Evolutionary conservation across 2,888 invertebrate species (phyloP), one percentile per base, ranked within the genome.

Genomic region (Cremastinae sp.): DNA sequence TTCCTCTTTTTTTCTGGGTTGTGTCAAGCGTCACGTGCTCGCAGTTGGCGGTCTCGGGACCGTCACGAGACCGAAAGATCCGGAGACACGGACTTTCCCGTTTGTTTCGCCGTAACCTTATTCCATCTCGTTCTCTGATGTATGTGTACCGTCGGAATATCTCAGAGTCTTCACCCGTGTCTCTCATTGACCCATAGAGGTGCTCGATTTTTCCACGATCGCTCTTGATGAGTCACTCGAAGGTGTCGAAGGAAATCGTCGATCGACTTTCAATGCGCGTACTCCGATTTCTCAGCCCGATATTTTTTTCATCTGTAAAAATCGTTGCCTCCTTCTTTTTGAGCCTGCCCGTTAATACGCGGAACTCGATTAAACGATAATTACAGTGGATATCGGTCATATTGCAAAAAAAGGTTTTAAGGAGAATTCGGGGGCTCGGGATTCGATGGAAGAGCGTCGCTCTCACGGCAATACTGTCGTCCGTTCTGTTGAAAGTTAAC

Each of bases 401-500:
- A 59, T 5, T 1, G 62, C 8, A 51, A 53, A 59, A 61, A 45
- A 35, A 16, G 18, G 12, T 8, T 47, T 28, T 10, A 16, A 59
- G 8, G 18, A 68, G 53, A 64, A 70, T 41, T 49, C 64, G 56
- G 28, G 51, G 12, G n/a, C 18, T 28, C n/a, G 16, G 37, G 9
- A 39, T 47, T 14, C 12, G 41, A 58, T 14, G 22, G 20, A 37
- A 22, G 49, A 56, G 61, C 41, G 55, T 10, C 51, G 4, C 56
- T 62, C 22, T 5, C 14, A n/a, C 45, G 68, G 58, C 43, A 59
- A 70, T 65, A 69, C 51, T 74, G 73, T 74, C 73, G 53, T 55
- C 53, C 53, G 62, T 58, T 43, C 39, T 61, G 69, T 78, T 76
- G 76, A 74, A 80, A 76, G 74, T 75, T 79, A 80, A 80, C 28